A percentile compares a stretch with the other conserved stretches of the same genome.
phyloP scores from a whole-genome alignment of 2,888 invertebrate species.

The Amiota mariae region DNA sequence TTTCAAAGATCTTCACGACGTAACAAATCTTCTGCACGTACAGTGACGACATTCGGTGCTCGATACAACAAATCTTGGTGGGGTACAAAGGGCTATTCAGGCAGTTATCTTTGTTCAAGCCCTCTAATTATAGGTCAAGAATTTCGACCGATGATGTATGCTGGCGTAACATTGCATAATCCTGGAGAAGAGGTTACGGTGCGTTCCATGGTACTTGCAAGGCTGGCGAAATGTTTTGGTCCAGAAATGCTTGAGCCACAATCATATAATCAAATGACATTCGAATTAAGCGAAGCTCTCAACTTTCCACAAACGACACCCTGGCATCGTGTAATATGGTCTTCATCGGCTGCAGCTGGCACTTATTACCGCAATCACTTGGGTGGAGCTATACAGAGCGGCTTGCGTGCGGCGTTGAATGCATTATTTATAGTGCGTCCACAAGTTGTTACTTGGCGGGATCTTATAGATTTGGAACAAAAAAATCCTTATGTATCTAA shows the following conservation, averaged over 20 bases:
- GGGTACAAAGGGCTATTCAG: slow-evolving; percentile 63
- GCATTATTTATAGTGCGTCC: slow-evolving; percentile 67
- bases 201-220: slow-evolving; percentile 51
- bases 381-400: slow-evolving; percentile 71
- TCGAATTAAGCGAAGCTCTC: slow-evolving; percentile 49
- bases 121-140: slow-evolving; percentile 64
- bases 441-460: slow-evolving; percentile 68
- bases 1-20: slow-evolving; percentile 35
- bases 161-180: slow-evolving; percentile 64
- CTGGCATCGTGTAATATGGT: slow-evolving; percentile 70
- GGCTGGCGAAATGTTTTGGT: slow-evolving; percentile 59
- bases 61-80: slow-evolving; percentile 63
- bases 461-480: slow-evolving; percentile 62
- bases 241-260: slow-evolving; percentile 61
- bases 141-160: slow-evolving; percentile 47
- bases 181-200: slow-evolving; percentile 47
- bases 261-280: slow-evolving; percentile 54
- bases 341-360: slow-evolving; percentile 65
- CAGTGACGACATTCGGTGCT: slow-evolving; percentile 62
- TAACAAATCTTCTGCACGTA: not conserved
- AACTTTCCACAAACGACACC: slow-evolving; percentile 61
- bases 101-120: slow-evolving; percentile 53
- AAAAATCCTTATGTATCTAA: slow-evolving; percentile 39
- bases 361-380: slow-evolving; percentile 68
- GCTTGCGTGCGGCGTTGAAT: slow-evolving; percentile 68